phyloP scores from a whole-genome alignment of 2,888 invertebrate species.

The Leucoma salicis region DNA sequence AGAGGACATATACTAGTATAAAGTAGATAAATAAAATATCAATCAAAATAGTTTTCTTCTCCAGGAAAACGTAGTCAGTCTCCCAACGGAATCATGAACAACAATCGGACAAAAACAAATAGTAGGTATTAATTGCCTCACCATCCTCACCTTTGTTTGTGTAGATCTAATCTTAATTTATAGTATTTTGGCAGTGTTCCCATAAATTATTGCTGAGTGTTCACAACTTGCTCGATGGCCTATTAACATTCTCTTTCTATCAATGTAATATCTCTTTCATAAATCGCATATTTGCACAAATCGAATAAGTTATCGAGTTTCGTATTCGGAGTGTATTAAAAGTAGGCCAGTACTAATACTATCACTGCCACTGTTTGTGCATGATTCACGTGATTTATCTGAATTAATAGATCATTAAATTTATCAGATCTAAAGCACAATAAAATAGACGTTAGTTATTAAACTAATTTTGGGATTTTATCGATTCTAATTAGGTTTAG shows the following conservation, averaged over 20 bases:
- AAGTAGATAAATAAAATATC: too few species aligned
- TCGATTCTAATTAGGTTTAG: too few species aligned
- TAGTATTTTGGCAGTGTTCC: conserved; percentile 10
- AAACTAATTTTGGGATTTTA: too few species aligned
- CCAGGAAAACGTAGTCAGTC: not conserved
- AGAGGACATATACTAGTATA: too few species aligned
- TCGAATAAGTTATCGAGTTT: conserved; percentile 14
- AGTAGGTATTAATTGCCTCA: conserved; percentile 23
- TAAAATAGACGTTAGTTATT: too few species aligned
- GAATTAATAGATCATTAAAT: conserved; percentile 3
- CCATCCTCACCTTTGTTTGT: conserved; percentile 24
- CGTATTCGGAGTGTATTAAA: conserved; percentile 6
- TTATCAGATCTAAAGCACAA: conserved; percentile 17
- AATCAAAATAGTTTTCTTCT: conserved; percentile 13
- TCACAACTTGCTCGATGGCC: conserved; percentile 4
- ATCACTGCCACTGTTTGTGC: conserved; percentile 1
- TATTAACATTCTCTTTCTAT: conserved; percentile 20
- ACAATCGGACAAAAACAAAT: not conserved
- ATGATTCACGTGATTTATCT: conserved; percentile 1
- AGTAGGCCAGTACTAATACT: conserved; percentile 3
- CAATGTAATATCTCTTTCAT: conserved; percentile 10
- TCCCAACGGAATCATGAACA: not conserved
- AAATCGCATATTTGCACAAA: conserved; percentile 19
- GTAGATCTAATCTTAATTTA: conserved; percentile 22
- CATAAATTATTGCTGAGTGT: conserved; percentile 19